These are phyloP conservation scores for Takifugu bimaculatus DNA, from an alignment of 2,113 vertebrate genomes.

Conservation along the genomic window DNA sequence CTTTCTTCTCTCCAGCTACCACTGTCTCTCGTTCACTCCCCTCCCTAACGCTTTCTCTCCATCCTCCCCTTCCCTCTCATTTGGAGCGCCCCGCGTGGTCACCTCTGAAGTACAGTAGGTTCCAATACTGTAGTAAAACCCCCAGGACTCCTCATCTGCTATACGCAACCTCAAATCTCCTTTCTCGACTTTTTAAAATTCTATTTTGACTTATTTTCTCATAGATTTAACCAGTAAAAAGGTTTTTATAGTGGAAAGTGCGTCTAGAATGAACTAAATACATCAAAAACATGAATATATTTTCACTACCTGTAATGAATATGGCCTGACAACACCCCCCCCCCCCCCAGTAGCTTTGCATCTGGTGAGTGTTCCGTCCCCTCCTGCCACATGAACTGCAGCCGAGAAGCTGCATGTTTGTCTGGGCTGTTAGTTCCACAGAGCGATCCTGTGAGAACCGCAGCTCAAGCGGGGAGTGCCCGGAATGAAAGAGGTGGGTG, in stretches of 20 bases:
- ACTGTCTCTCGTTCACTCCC: slow-evolving; percentile 45
- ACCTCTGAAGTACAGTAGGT: slow-evolving; percentile 29
- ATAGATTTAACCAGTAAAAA: too few relatives aligned
- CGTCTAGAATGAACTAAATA: too few relatives aligned
- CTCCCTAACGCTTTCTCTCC: slow-evolving; percentile 39
- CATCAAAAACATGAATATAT: too few relatives aligned
- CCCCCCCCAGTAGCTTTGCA: too few relatives aligned
- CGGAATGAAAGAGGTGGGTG: slow-evolving; percentile 34
- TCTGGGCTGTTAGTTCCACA: slow-evolving; percentile 25
- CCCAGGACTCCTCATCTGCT: slow-evolving; percentile 21
- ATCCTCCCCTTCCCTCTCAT: slow-evolving; percentile 41
- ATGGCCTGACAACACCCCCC: too few relatives aligned
- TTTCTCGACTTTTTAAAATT: slow-evolving; percentile 27
- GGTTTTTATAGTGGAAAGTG: too few relatives aligned
- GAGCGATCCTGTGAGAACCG: slow-evolving; percentile 36
- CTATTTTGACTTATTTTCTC: not conserved
- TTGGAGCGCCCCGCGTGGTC: slow-evolving; percentile 9
- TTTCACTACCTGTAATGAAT: too few relatives aligned
- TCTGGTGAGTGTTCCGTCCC: not conserved
- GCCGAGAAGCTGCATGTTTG: slow-evolving; percentile 29
- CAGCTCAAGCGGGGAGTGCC: slow-evolving; percentile 34
- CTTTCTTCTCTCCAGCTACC: slow-evolving; percentile 53
- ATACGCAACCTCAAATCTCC: slow-evolving; percentile 16
- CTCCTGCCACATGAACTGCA: not conserved
- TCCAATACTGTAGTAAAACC: slow-evolving; percentile 27